A percentile compares a stretch with the other conserved stretches of the same genome.
These are phyloP conservation scores for Rhea pennata DNA, from an alignment of 2,113 vertebrate genomes.

Conservation along the genomic window DNA sequence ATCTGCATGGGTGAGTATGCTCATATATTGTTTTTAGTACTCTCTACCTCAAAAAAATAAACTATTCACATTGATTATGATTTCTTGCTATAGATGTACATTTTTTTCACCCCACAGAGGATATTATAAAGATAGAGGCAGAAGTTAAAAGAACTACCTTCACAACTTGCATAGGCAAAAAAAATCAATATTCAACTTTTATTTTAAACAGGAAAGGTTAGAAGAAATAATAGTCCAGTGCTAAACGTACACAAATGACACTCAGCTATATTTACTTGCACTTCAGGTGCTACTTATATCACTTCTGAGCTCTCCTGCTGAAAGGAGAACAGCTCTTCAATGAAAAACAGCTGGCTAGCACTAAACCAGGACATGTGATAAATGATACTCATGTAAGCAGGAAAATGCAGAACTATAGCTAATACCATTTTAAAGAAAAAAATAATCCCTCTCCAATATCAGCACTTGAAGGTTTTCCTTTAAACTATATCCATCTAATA, in stretches of 20 bases:
- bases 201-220: background rate
- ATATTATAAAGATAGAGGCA: slow-evolving; percentile 29
- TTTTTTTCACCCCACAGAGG: slow-evolving; percentile 27
- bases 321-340: slow-evolving; percentile 45
- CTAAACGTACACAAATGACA: background rate
- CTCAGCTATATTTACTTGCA: background rate
- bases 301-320: slow-evolving; percentile 19
- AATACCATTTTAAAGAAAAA: background rate
- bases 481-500: background rate
- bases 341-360: slow-evolving; percentile 42
- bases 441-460: background rate
- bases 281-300: slow-evolving; percentile 39
- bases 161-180: background rate
- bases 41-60: background rate
- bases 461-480: background rate
- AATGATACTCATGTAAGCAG: background rate
- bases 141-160: background rate
- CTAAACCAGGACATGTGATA: slow-evolving; percentile 6
- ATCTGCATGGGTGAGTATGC: background rate
- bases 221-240: background rate
- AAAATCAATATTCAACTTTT: background rate
- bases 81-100: background rate
- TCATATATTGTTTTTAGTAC: background rate
- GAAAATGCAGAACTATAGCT: background rate
- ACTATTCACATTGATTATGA: background rate